Percentiles rank a stretch among this genome's conserved stretches.
Evolutionary conservation across 2,113 vertebrate genomes (phyloP).

Genomic region (Crotalus tigris): DNA sequence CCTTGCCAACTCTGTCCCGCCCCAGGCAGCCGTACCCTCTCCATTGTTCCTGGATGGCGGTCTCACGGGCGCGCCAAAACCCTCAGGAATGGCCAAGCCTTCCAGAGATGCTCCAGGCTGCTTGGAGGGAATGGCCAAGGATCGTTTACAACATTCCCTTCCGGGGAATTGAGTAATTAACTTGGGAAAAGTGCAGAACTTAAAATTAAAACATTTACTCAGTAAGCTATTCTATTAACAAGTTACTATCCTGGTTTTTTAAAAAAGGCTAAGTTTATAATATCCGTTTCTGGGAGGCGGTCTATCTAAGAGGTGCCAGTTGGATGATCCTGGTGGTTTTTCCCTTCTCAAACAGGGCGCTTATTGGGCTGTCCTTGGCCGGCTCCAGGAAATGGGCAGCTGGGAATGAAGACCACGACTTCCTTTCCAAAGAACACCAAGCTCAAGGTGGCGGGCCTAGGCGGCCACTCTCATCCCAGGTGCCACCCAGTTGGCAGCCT

Average conservation of each 20-base stretch:
- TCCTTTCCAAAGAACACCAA: background rate
- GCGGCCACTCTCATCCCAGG: accelerated
- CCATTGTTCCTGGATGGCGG: background rate
- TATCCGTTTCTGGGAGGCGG: background rate
- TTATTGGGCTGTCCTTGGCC: background rate
- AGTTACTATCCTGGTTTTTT: background rate
- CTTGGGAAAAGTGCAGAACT: background rate
- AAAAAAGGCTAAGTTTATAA: background rate
- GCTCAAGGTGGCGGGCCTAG: background rate
- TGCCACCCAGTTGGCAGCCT: background rate
- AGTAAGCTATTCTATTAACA: background rate
- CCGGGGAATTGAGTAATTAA: background rate
- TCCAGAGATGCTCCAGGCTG: background rate
- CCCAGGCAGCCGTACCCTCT: background rate
- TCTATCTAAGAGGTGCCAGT: background rate
- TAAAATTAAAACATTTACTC: background rate
- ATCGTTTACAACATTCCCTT: background rate
- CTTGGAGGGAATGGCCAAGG: background rate
- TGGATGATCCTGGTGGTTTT: background rate
- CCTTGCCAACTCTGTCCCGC: background rate
- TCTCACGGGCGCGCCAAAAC: background rate
- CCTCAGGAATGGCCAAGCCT: background rate
- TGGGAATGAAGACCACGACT: background rate
- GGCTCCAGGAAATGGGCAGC: background rate
- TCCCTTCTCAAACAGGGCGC: background rate